Evolutionary conservation across 2,888 invertebrate genomes (phyloP).

Genomic region (Drosophila suboccidentalis): DNA sequence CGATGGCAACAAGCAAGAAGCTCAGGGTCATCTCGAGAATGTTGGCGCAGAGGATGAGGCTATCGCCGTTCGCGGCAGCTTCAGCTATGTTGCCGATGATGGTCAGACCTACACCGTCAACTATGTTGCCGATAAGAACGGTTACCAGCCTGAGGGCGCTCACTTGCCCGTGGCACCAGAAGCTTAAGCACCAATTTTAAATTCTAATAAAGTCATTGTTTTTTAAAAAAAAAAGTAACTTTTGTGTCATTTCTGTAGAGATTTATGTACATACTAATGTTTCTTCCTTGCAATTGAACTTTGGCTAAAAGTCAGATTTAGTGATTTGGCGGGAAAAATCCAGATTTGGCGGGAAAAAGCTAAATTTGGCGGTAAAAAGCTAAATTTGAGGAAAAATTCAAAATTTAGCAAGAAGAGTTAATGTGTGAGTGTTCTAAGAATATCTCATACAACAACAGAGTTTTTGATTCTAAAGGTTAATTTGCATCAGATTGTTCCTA

Average conservation of each 20-base stretch:
- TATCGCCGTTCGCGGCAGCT: conserved; percentile 68
- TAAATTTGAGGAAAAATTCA: too few species aligned
- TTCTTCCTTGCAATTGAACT: too few species aligned
- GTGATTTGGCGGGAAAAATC: too few species aligned
- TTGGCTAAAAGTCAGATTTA: too few species aligned
- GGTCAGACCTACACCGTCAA: conserved; percentile 87
- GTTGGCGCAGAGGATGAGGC: conserved; percentile 83
- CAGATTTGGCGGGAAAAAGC: too few species aligned
- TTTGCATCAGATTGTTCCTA: too few species aligned
- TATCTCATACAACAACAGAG: too few species aligned
- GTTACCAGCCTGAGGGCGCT: conserved; percentile 86
- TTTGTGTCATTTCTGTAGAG: not conserved
- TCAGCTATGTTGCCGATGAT: conserved; percentile 87
- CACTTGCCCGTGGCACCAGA: conserved; percentile 84
- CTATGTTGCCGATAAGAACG: conserved; percentile 84
- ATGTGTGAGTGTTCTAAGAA: too few species aligned
- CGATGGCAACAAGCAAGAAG: conserved; percentile 26
- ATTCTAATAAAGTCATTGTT: conserved; percentile 37
- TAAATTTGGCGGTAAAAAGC: too few species aligned
- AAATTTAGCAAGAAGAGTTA: too few species aligned
- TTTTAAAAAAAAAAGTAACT: conserved; percentile 41
- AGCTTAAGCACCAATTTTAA: conserved; percentile 9
- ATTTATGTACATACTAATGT: not conserved
- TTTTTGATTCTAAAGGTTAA: too few species aligned
- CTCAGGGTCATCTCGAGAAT: conserved; percentile 59